Base-by-base conservation (phyloP, 2,888 invertebrate genomes). In the Xestia rhomboidea region DNA sequence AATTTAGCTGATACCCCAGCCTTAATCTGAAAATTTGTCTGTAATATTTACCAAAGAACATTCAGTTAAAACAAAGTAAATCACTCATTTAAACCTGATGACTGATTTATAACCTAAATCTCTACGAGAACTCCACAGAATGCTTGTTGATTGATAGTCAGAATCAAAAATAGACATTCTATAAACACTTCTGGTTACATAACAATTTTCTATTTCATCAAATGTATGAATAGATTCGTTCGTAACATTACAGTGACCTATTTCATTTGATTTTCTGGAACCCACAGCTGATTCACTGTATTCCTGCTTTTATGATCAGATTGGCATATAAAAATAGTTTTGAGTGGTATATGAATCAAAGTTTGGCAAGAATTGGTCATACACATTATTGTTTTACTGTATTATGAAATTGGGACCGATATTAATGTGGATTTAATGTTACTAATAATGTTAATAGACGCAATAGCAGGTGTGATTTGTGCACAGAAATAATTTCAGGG, bases 141-240 rank as follows among this genome's bases (percentile, higher is more conserved):
- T 79, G 49, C 18, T 0, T 27, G 57, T 27, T 66, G 77, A 76
- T 76, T 51, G 44, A 68, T 60, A 4, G 41, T 63, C 46, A 62
- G 41, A 27, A 60, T n/a, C 70, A 72, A 72, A 81, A 72, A 81
- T 62, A 72, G 64, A 24, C 60, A 46, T 57, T 72, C 41, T 62
- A 34, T n/a, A 51, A 71, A 64, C 57, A 51, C 18, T 2, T 6
- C 18, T 6, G 24, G 27, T 77, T 68, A 38, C 62, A 27, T 63
- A 68, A 57, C 4, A 57, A 49, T 66, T 30, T 66, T 78, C 54
- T 41, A 41, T 70, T 71, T 27, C 15, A 66, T 49, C 57, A 70
- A 78, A 78, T 44, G 24, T 81, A 81, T 78, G 69, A 72, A 63
- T 83, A 85, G 73, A 46, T 67, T 15, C 54, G 21, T 68, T 68